phyloP scores from a whole-genome alignment of 2,113 vertebrate species.

The Strix aluco region DNA sequence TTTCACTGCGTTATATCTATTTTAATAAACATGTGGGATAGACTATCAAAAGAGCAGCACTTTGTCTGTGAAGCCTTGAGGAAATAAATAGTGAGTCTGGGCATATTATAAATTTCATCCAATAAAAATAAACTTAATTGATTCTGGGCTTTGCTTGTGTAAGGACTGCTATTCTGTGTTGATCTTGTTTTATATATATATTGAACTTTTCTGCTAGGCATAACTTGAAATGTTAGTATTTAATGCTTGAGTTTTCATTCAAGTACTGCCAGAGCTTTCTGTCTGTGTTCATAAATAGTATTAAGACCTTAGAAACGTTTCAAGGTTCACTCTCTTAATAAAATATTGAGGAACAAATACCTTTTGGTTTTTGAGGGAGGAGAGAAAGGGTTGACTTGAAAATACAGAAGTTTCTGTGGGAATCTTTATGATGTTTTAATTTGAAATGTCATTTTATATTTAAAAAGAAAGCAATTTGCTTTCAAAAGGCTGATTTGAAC shows the following conservation, averaged over 20 bases:
- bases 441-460: not conserved
- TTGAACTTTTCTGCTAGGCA: not conserved
- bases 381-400: not conserved
- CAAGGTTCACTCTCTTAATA: not conserved
- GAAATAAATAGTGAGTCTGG: slow-evolving; percentile 2
- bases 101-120: not conserved
- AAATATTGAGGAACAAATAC: not conserved
- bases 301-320: not conserved
- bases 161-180: not conserved
- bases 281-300: not conserved
- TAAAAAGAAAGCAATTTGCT: not conserved
- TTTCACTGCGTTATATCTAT: slow-evolving; percentile 12
- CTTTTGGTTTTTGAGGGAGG: not conserved
- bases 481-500: not conserved
- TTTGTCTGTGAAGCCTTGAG: slow-evolving; percentile 1
- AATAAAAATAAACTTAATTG: slow-evolving; percentile 27
- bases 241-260: not conserved
- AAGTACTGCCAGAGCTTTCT: not conserved
- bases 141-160: not conserved
- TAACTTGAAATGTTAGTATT: not conserved
- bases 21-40: slow-evolving; percentile 23
- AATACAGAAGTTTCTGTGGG: not conserved
- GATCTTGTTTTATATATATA: not conserved
- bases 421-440: not conserved
- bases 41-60: not conserved